Conservation (phyloP, 2,113 vertebrate species). For the Agapornis roseicollis region DNA sequence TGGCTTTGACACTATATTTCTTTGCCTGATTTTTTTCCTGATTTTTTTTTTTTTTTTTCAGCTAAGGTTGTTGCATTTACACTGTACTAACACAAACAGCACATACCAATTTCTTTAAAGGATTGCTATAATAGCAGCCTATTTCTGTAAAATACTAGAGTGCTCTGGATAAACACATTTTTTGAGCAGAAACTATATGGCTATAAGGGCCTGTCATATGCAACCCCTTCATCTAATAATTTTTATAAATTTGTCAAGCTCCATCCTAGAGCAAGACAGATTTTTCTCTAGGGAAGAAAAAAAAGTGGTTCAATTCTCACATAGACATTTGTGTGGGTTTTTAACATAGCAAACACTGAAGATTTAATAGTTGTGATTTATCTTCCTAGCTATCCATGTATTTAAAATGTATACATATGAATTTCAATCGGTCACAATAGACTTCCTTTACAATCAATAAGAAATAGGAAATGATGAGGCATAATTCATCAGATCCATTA, state of each 20-base stretch:
- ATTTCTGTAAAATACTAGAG: neutral
- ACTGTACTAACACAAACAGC: neutral
- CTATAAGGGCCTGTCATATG: neutral
- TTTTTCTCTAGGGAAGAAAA: neutral
- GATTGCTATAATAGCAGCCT: neutral
- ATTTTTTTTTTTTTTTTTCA: neutral
- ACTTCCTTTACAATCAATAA: neutral
- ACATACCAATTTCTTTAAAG: neutral
- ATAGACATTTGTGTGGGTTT: neutral
- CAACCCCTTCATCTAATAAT: neutral
- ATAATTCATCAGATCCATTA: neutral
- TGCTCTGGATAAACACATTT: neutral
- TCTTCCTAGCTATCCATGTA: neutral
- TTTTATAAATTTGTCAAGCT: neutral
- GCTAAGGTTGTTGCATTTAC: neutral
- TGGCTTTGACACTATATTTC: neutral
- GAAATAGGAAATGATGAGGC: neutral
- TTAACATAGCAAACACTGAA: neutral
- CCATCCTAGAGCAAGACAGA: neutral
- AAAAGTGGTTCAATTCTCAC: neutral
- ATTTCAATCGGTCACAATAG: neutral
- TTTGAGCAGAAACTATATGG: neutral
- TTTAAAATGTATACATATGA: neutral
- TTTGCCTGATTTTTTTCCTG: neutral
- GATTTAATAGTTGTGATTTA: neutral